Conservation (phyloP, 1,140 invertebrate species). For the Triops cancriformis region DNA sequence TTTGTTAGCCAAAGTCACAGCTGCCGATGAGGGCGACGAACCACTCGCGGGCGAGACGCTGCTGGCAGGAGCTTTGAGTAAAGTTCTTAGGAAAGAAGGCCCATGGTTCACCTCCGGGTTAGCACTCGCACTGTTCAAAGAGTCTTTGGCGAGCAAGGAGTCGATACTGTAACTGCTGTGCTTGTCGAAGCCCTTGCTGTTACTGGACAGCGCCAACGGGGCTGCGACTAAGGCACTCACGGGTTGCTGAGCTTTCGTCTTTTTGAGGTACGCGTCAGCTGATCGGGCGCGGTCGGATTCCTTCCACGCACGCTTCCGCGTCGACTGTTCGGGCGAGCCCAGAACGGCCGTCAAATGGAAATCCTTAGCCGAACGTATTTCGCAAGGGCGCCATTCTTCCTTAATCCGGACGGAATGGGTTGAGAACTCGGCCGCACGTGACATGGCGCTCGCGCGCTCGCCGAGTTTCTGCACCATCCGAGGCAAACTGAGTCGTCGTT, state of each 20-base stretch:
- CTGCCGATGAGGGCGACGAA: background rate
- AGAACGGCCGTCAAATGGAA: background rate
- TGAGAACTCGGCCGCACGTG: background rate
- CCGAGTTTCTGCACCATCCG: background rate
- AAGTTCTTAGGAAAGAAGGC: background rate
- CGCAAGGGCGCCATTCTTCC: background rate
- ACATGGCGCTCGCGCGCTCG: background rate
- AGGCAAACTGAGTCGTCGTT: background rate
- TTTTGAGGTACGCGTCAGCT: constrained; percentile 16
- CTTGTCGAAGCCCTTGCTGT: constrained; percentile 25
- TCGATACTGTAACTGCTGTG: constrained; percentile 28
- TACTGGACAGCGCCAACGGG: background rate
- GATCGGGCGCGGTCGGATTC: background rate
- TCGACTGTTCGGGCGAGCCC: background rate
- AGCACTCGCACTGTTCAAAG: background rate
- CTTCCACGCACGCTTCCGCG: background rate
- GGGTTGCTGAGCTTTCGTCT: constrained; percentile 23
- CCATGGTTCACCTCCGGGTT: background rate
- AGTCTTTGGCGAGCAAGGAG: constrained; percentile 23
- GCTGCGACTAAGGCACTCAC: constrained; percentile 20
- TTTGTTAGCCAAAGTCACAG: background rate
- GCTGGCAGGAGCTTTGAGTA: constrained; percentile 8
- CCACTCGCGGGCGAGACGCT: background rate
- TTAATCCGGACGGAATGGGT: constrained; percentile 2
- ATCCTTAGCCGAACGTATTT: background rate